Evolutionary conservation across 2,797 vertebrate genomes (phyloP), one percentile per base, ranked within the genome.

Genomic region (Syngnathus acus): DNA sequence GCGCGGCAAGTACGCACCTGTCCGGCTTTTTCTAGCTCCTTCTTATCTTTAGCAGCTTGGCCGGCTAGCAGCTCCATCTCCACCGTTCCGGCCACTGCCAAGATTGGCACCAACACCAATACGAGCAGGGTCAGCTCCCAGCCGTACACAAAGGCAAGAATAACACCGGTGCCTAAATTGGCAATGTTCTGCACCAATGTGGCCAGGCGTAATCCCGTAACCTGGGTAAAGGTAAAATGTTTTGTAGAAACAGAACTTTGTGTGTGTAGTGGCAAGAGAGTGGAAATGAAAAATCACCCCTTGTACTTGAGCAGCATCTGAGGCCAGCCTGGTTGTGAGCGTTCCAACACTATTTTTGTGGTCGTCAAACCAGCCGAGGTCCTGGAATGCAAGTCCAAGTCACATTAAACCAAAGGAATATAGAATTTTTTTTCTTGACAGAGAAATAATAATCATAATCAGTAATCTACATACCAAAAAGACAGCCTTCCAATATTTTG

Each of bases 231-330:
- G 0, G 23, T 17, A 16, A 55, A 43, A 65, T 0, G 19, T 19
- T 11, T 23, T 55, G 1, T 53, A 32, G 42, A 6, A 32, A 39
- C 40, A 40, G 42, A 54, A 40, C 13, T 21, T 14, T 62, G n/a
- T 23, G 39, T 23, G 39, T 16, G 13, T 57, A 5, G 42, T 43
- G 42, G 42, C 42, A 43, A 13, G 42, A 43, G 3, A 17, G n/a
- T 11, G n/a, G 38, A n/a, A 9, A 60, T 10, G 26, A 14, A 21
- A 43, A 7, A 43, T 50, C 84, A 98, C 96, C 64, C 95, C 95
- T 87, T 98, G 95, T 3, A 99, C 95, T 92, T 97, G 94, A 38
- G 96, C 93, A 57, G 96, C 94, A 32, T 99, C 96, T 21, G 92
- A 92, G 4, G 96, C 94, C 75, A 99, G 92, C 84, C 96, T 92